Evolutionary conservation across 2,113 vertebrate species (phyloP), one percentile per base, ranked within the genome.

Genomic region (Cnemophilus loriae): DNA sequence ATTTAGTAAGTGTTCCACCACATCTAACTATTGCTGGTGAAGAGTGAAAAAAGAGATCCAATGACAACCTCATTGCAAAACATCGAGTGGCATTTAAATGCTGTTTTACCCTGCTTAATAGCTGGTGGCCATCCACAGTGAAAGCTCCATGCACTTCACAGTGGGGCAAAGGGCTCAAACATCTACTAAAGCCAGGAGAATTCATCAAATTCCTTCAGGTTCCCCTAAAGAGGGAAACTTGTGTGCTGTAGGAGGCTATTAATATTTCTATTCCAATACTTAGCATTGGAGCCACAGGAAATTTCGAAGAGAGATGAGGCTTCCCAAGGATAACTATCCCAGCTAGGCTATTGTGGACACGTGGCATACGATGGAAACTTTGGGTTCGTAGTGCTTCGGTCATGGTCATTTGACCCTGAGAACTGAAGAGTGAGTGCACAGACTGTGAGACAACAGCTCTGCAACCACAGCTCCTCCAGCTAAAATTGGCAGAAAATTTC

Each of bases 41-140:
- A 50, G 18, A 33, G 28, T 23, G 15, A 16, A 35, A 41, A 27
- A 44, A 41, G 17, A 77, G 7, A 16, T 5, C 27, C 6, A 16
- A 30, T 9, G 30, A 63, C 9, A 16, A 39, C 17, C 18, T 73
- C 24, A 47, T 16, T 37, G 35, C 50, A 53, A 52, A 90, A 47
- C 5, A 3, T 32, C 4, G 20, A 16, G 8, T 37, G 28, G 24
- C 37, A 39, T n/a, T 76, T 76, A 67, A 47, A 32, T 28, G 14
- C n/a, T 52, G 9, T 11, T 49, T 81, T 71, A 55, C 22, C 32
- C 33, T 24, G 26, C 28, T 44, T 55, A 27, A 11, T 2, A 60
- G 26, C 27, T 85, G 16, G 22, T 17, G 23, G 33, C 27, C 1
- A 2, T 57, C 55, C 8, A 0, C 1, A 18, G 0, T 3, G 33